Evolutionary conservation across 2,888 invertebrate genomes (phyloP), one percentile per base, ranked within the genome.

Genomic region (Meliscaeva auricollis): DNA sequence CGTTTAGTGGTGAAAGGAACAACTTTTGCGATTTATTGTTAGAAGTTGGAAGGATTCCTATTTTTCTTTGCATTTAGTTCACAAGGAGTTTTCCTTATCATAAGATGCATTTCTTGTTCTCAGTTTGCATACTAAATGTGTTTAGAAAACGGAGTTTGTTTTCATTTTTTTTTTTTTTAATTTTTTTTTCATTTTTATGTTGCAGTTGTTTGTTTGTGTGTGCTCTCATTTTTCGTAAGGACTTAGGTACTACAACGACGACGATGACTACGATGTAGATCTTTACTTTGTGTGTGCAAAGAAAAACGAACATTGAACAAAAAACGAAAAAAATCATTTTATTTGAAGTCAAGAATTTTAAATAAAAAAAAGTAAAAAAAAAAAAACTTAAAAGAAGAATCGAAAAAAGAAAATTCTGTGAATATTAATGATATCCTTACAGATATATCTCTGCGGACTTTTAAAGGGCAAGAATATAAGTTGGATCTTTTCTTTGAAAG

Each of bases 11-110:
- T 79, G 79, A 79, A 75, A 75, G 79, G 79, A 66, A 78, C 46
- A 84, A 84, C 69, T 84, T 84, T 75, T 66, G 35, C 64, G 75
- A 84, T 84, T 84, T 79, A 84, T 84, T 84, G 79, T 79, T 52
- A 26, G 44, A 79, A 84, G 74, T 84, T 84, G 38, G 73, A 79
- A 52, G 74, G 58, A 79, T 66, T 79, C 52, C 70, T 68, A 48
- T 46, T 62, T 68, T 35, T 48, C 46, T 68, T 56, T 54, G 41
- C 48, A 20, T 46, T 38, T 41, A 70, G 38, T 56, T 66, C 17
- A 41, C 30, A 26, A 32, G 69, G 41, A 56, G 66, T 62, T 74
- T 70, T 32, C 50, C 83, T 74, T 84, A 84, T 84, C 83, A 52
- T 35, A 46, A 75, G 58, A 75, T 74, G 69, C 70, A 75, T 79